phyloP scores from a whole-genome alignment of 2,888 invertebrate species.

The Protula sp. region DNA sequence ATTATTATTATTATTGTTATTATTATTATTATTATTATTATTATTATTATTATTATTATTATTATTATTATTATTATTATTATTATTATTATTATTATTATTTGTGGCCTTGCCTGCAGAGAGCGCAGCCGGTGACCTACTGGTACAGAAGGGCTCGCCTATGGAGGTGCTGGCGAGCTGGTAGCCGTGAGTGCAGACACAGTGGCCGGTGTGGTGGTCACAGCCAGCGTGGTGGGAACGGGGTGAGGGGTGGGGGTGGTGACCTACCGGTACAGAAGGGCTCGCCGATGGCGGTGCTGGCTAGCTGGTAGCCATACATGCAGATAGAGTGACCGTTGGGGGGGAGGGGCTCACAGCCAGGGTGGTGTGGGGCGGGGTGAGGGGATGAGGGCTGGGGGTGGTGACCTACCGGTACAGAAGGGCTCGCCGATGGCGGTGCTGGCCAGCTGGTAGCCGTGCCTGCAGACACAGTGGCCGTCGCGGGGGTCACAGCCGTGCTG shows the following conservation, averaged over 20 bases:
- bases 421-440: not conserved
- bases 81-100: too few relatives aligned
- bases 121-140: too few relatives aligned
- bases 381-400: too few relatives aligned
- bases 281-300: not conserved
- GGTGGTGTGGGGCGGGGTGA: too few relatives aligned
- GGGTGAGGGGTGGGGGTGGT: too few relatives aligned
- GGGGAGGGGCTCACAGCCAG: conserved; percentile 24
- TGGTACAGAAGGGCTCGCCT: too few relatives aligned
- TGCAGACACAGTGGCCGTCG: conserved; percentile 24
- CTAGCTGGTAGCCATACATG: conserved; percentile 18
- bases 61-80: not conserved
- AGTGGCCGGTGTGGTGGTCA: conserved; percentile 22
- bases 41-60: not conserved
- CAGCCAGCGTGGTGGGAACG: too few relatives aligned
- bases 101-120: too few relatives aligned
- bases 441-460: conserved; percentile 17
- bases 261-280: not conserved
- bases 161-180: too few relatives aligned
- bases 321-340: conserved; percentile 24
- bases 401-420: not conserved
- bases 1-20: not conserved
- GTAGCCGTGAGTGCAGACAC: conserved; percentile 23
- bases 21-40: conserved; percentile 3
- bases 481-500: conserved; percentile 25